Conservation (phyloP, 2,888 invertebrate genomes). For the Hemithea aestivaria region DNA sequence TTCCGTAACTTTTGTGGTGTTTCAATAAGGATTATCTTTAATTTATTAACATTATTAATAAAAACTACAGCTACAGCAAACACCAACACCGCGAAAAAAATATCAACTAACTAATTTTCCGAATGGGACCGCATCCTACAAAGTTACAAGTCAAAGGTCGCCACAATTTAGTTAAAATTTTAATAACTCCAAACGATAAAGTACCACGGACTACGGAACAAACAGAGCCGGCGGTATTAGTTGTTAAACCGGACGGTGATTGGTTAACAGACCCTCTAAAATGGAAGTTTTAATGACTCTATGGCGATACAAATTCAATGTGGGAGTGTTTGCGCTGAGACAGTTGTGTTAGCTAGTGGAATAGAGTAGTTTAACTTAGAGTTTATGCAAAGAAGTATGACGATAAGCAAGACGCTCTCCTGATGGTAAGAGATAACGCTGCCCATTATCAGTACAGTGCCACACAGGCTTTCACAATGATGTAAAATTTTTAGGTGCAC, state of each 20-base stretch:
- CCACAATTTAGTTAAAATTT: slow-evolving; percentile 14
- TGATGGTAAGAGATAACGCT: no score
- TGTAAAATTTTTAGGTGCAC: no score
- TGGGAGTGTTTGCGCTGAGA: slow-evolving; percentile 24
- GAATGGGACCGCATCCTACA: no score
- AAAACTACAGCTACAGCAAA: no score
- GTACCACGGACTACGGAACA: slow-evolving; percentile 4
- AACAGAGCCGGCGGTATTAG: slow-evolving; percentile 29
- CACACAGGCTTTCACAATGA: no score
- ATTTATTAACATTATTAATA: no score
- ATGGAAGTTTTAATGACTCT: slow-evolving; percentile 54
- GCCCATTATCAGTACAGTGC: no score
- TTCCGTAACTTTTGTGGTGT: no score
- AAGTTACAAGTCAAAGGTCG: slow-evolving; percentile 2
- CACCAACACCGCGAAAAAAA: no score
- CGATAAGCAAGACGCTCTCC: neutral
- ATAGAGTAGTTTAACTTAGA: neutral
- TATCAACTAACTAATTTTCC: no score
- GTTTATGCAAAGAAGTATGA: no score
- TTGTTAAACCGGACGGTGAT: slow-evolving; percentile 31
- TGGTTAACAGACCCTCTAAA: slow-evolving; percentile 31
- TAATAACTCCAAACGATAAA: slow-evolving; percentile 13
- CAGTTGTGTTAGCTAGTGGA: slow-evolving; percentile 4
- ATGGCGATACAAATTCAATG: slow-evolving; percentile 40
- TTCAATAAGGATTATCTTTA: no score